phyloP scores from a whole-genome alignment of 2,888 invertebrate genomes.

The Anodontia alba region DNA sequence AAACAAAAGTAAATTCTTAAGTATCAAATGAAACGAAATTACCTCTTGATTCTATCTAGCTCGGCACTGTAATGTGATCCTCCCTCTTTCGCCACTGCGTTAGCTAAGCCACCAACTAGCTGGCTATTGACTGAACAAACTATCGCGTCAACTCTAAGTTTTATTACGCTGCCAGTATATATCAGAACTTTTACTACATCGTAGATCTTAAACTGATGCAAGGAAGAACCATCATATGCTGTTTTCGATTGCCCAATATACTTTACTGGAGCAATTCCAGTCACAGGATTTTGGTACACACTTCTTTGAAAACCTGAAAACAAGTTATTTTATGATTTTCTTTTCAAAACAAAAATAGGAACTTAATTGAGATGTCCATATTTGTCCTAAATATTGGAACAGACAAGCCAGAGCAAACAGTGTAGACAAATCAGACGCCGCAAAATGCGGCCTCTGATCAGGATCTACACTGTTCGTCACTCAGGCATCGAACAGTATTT shows the following conservation, averaged over 20 bases:
- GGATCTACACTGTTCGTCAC: background rate
- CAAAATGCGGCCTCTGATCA: too few relatives aligned
- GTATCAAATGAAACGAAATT: too few relatives aligned
- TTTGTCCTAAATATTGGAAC: too few relatives aligned
- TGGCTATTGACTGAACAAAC: background rate
- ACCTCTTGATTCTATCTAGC: background rate
- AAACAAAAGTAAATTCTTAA: too few relatives aligned
- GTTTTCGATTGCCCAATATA: background rate
- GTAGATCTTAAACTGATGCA: conserved; percentile 3
- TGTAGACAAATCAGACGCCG: too few relatives aligned
- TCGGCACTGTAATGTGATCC: background rate
- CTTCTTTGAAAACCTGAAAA: background rate
- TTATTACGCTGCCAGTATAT: conserved; percentile 19
- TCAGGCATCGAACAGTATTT: too few relatives aligned
- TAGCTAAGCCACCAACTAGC: background rate
- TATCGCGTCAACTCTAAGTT: conserved; percentile 17
- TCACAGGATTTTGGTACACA: background rate
- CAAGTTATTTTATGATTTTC: background rate
- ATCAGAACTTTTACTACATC: conserved; percentile 10
- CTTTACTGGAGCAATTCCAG: background rate
- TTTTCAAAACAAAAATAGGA: too few relatives aligned
- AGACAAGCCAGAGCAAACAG: too few relatives aligned
- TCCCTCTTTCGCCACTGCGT: background rate
- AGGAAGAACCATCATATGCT: background rate
- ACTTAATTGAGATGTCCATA: too few relatives aligned